A percentile compares a stretch with the other conserved stretches of the same genome.
These are phyloP conservation scores for Dendropsophus ebraccatus DNA, from an alignment of 2,113 vertebrate species.

Conservation along the genomic window DNA sequence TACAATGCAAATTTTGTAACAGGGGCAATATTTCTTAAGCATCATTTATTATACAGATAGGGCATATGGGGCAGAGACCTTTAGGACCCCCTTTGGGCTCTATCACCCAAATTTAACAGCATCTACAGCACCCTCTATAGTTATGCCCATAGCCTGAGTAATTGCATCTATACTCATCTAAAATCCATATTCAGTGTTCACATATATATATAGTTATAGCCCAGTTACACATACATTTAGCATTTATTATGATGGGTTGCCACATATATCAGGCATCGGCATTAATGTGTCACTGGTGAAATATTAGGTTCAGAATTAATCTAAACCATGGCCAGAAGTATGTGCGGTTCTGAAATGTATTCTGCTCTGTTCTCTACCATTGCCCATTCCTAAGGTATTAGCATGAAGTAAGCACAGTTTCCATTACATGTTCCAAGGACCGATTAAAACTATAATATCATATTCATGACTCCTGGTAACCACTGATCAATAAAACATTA, in stretches of 20 bases:
- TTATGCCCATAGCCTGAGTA: neutral
- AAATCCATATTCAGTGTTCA: neutral
- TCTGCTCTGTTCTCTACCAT: neutral
- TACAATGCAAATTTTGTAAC: neutral
- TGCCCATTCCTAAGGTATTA: constrained; percentile 15
- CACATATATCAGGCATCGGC: neutral
- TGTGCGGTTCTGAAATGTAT: constrained; percentile 7
- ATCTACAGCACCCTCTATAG: neutral
- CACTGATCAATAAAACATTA: constrained; percentile 58
- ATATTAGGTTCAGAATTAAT: neutral
- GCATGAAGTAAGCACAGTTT: constrained; percentile 49
- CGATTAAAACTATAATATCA: constrained; percentile 59
- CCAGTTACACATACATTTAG: neutral
- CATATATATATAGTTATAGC: neutral
- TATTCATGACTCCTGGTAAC: constrained; percentile 59
- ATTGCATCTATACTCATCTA: neutral
- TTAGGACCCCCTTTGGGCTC: neutral
- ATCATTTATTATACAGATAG: neutral
- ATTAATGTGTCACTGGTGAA: constrained; percentile 7
- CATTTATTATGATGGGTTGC: neutral
- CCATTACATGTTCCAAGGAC: constrained; percentile 50
- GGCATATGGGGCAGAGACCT: neutral
- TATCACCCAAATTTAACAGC: neutral
- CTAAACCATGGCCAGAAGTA: constrained; percentile 7
- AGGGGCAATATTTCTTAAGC: neutral